These are phyloP conservation scores for Creontiades dilutus DNA, from an alignment of 2,888 invertebrate genomes.

Conservation along the genomic window DNA sequence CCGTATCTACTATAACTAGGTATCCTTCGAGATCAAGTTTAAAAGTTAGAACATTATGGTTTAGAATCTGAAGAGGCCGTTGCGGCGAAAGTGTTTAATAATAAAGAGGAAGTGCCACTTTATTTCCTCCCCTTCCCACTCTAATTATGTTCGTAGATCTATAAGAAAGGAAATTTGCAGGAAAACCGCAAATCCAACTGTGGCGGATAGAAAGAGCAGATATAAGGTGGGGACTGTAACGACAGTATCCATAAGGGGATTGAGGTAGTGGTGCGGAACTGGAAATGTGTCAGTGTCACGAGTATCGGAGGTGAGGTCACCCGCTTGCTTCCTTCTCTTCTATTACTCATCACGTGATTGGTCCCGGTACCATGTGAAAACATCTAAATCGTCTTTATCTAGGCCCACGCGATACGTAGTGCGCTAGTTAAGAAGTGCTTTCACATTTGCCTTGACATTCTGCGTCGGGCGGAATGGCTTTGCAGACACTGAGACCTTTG, in stretches of 20 bases:
- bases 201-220: too few species aligned
- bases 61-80: too few species aligned
- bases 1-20: too few species aligned
- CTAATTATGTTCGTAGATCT: too few species aligned
- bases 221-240: too few species aligned
- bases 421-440: background rate
- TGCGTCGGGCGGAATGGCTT: background rate
- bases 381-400: slow-evolving; percentile 9
- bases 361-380: background rate
- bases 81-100: too few species aligned
- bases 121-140: too few species aligned
- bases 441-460: slow-evolving; percentile 21
- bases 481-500: background rate
- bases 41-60: too few species aligned
- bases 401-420: slow-evolving; percentile 5
- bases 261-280: slow-evolving; percentile 33
- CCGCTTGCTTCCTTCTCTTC: slow-evolving; percentile 27
- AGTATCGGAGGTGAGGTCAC: slow-evolving; percentile 4
- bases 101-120: too few species aligned
- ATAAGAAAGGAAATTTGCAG: too few species aligned
- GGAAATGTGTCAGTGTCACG: slow-evolving; percentile 54
- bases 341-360: background rate
- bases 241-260: background rate
- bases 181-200: too few species aligned
- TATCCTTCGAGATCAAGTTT: too few species aligned